Base-by-base conservation (phyloP, 2,113 vertebrate genomes). In the Camelus bactrianus region DNA sequence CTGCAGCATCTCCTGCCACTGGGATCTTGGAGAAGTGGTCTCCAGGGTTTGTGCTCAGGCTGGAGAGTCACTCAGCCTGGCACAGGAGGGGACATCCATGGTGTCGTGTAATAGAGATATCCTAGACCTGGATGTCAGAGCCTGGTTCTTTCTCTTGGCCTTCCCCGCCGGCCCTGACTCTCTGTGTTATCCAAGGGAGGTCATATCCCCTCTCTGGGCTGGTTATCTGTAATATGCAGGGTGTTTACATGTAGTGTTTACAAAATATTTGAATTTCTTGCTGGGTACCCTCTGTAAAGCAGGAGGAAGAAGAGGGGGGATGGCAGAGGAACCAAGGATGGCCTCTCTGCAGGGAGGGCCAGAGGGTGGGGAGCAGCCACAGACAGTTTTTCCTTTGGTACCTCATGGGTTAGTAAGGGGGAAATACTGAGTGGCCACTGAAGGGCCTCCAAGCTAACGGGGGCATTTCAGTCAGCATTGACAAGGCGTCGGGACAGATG, bases 101-200 rank as follows among this genome's bases (percentile, higher is more conserved):
- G 70, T n/a, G 20, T 17, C 13, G 0, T 26, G 0, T 64, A 28
- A 26, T 16, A 69, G 83, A 82, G 38, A 2, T 26, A 46, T 9
- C 35, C 69, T 56, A 20, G 24, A 46, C 50, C 73, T 92, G 56
- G n/a, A 5, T 65, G 16, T 81, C 60, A 12, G 82, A 64, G 16
- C 60, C 50, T 69, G n/a, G 35, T 38, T 52, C 9, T 87, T 83
- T 79, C 48, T 62, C 38, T 54, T 76, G 64, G 35, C 62, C 11
- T 15, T 30, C 26, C 20, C 17, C 20, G 15, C 54, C 5, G 38
- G 38, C 50, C 52, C 73, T 4, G 0, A 1, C 60, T 22, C 7
- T 60, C 46, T 64, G 24, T 9, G 4, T 54, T 76, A 84, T 20
- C 84, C 5, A 0, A n/a, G 64, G 70, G 58, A 52, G 42, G 48